Conservation (phyloP, 2,797 vertebrate species). For the Buphagus erythrorhynchus region DNA sequence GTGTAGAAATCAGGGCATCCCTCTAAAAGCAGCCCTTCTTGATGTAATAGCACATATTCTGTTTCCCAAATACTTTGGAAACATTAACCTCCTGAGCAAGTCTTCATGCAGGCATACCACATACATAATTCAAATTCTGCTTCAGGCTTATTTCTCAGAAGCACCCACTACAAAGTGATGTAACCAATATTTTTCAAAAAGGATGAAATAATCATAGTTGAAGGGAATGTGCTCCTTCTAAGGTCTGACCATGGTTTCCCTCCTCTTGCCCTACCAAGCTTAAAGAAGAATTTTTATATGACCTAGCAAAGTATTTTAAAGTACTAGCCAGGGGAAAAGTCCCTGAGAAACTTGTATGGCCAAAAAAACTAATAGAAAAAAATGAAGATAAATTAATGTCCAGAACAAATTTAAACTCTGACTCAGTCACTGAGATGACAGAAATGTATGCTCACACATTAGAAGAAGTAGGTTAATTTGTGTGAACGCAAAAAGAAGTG, state of each 20-base stretch:
- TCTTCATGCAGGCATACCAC: not conserved
- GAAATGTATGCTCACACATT: not conserved
- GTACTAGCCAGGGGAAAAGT: not conserved
- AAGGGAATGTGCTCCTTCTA: not conserved
- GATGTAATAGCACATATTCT: not conserved
- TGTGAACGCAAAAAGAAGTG: not conserved
- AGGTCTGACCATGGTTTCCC: not conserved
- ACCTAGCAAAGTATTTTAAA: not conserved
- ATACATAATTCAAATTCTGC: slow-evolving; percentile 47
- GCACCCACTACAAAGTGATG: slow-evolving; percentile 16
- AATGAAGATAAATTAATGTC: not conserved
- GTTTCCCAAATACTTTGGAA: not conserved
- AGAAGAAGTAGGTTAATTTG: not conserved
- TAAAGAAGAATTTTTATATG: not conserved
- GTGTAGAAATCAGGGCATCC: not conserved
- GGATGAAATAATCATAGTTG: not conserved
- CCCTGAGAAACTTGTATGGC: not conserved
- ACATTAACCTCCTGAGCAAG: not conserved
- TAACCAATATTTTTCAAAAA: not conserved
- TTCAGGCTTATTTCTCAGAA: slow-evolving; percentile 20
- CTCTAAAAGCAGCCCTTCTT: not conserved
- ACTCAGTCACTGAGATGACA: not conserved
- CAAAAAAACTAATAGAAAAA: not conserved
- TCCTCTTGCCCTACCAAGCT: not conserved
- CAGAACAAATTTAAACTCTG: not conserved